Percentiles rank a stretch among this genome's conserved stretches.
Conservation (phyloP, 2,797 vertebrate species). For the Ciconia nigra region DNA sequence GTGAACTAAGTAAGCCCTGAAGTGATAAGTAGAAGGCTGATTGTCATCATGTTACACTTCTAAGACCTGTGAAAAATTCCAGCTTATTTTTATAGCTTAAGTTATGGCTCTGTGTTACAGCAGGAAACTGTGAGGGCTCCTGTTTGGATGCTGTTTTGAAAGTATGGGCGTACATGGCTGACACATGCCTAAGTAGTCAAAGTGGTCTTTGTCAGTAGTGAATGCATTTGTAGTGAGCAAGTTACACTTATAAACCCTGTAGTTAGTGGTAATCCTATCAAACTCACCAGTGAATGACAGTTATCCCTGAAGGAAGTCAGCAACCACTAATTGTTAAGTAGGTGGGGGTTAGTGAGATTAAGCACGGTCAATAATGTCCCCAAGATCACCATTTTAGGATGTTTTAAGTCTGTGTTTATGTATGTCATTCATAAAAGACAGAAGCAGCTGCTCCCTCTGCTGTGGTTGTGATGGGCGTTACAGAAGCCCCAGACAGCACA, state of each 20-base stretch:
- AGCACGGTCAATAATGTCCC: background rate
- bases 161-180: background rate
- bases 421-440: background rate
- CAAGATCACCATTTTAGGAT: background rate
- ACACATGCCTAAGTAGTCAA: background rate
- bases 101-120: background rate
- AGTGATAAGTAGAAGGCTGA: background rate
- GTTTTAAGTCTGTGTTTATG: background rate
- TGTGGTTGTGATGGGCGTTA: background rate
- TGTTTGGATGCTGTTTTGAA: background rate
- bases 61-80: background rate
- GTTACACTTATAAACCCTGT: background rate
- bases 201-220: background rate
- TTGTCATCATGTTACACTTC: background rate
- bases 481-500: background rate
- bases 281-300: background rate
- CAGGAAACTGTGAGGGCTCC: background rate
- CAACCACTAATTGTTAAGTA: background rate
- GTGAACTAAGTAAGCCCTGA: background rate
- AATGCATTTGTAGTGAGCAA: background rate
- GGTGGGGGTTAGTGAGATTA: background rate
- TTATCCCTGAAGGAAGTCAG: background rate
- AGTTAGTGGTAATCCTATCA: background rate
- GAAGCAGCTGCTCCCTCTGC: background rate
- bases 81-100: background rate